Conservation (phyloP, 2,797 vertebrate genomes). For the Sciurus carolinensis region DNA sequence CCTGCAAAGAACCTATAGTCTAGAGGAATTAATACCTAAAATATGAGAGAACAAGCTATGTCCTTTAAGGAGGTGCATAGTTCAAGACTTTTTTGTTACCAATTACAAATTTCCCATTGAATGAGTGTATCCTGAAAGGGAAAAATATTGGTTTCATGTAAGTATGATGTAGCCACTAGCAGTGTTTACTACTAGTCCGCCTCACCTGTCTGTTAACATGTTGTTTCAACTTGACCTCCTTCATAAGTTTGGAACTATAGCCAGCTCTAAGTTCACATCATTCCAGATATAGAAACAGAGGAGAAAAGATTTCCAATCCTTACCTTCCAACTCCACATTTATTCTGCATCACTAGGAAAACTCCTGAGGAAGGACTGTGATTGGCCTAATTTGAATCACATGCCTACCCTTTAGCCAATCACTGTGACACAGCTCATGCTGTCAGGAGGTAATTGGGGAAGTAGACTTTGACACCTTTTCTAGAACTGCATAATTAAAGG, state of each 20-base stretch:
- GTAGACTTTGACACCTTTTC: not conserved
- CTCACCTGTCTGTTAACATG: not conserved
- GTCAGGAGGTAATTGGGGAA: not conserved
- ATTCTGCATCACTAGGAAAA: not conserved
- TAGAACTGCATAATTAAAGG: not conserved
- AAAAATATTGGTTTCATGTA: not conserved
- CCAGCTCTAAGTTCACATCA: not conserved
- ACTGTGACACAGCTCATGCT: not conserved
- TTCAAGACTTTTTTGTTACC: not conserved
- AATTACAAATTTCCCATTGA: not conserved
- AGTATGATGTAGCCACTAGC: not conserved
- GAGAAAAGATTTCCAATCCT: not conserved
- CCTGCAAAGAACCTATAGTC: not conserved
- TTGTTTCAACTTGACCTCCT: conserved; percentile 20
- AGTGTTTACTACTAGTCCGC: not conserved
- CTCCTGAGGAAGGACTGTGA: not conserved
- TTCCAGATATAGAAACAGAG: not conserved
- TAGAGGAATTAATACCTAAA: not conserved
- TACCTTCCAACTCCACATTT: not conserved
- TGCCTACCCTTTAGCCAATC: not conserved
- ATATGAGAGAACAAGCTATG: not conserved
- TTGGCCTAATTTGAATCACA: not conserved
- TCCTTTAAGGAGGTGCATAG: not conserved
- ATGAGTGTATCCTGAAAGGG: not conserved
- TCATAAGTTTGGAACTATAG: not conserved